Conservation (phyloP, 2,888 invertebrate genomes). For the Andrena hattorfiana region DNA sequence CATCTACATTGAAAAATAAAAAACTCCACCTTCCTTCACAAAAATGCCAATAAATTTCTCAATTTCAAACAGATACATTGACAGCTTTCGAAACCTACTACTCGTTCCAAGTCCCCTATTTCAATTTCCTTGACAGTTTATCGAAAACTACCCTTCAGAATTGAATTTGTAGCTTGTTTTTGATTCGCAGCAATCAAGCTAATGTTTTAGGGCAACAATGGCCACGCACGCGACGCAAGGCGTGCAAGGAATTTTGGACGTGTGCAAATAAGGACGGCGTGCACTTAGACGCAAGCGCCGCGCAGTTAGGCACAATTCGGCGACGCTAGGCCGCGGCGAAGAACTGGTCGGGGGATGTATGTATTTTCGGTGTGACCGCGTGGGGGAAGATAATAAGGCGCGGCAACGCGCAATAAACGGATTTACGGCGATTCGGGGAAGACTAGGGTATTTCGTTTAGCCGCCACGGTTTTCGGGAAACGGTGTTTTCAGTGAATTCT, state of each 20-base stretch:
- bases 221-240: background rate
- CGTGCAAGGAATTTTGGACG: background rate
- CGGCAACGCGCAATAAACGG: slow-evolving; percentile 68
- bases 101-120: background rate
- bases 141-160: background rate
- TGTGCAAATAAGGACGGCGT: slow-evolving; percentile 29
- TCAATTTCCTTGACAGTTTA: background rate
- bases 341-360: slow-evolving; percentile 9
- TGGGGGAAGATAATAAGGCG: slow-evolving; percentile 68
- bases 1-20: too few species aligned
- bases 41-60: background rate
- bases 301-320: slow-evolving; percentile 18
- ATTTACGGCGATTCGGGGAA: slow-evolving; percentile 75
- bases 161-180: background rate
- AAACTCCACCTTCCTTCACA: background rate
- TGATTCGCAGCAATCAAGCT: background rate
- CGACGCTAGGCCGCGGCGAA: slow-evolving; percentile 10
- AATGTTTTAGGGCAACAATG: background rate
- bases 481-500: background rate
- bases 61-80: background rate
- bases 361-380: slow-evolving; percentile 69
- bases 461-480: slow-evolving; percentile 9
- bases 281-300: slow-evolving; percentile 6
- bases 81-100: background rate
- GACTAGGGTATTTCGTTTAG: slow-evolving; percentile 67